Evolutionary conservation across 2,797 vertebrate genomes (phyloP), one percentile per base, ranked within the genome.

Genomic region (Arnoldichthys spilopterus): DNA sequence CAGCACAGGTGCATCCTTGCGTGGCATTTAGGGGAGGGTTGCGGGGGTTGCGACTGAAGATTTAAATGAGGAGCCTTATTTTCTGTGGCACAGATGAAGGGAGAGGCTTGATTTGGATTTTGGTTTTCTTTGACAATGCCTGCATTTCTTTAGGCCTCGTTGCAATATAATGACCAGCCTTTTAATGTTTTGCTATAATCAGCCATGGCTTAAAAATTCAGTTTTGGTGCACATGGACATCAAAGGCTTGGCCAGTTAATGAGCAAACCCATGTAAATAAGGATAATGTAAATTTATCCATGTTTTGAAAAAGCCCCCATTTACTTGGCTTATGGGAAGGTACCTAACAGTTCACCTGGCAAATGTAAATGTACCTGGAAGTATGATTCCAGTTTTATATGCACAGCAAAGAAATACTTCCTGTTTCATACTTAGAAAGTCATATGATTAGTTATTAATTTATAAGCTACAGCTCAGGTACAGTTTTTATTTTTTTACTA

Each of bases 1-100:
- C 89, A 84, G 90, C 90, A 93, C 94, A 94, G 94, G 93, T 94
- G 93, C 92, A 93, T 94, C 93, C 94, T 92, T 81, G 90, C 90
- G 81, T 88, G 90, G 93, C 90, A 90, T 91, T 91, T 81, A 86
- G 83, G 85, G 56, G 74, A 73, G 75, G 71, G 72, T n/a, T 67
- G 69, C 78, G 78, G 78, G 61, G 68, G 62, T 70, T 72, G 81
- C 47, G 64, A 79, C 68, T 72, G 68, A 76, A 75, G 59, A 80
- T 82, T 82, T 63, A 83, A 83, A 83, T 79, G 68, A 84, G 80
- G 77, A 83, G 80, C 72, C 72, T 82, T 83, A 78, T 85, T 77
- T 82, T 85, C 78, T 82, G 66, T 83, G 68, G 70, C 72, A 80
- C 78, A 82, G 77, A 84, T 74, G 84, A 81, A 79, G 81, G 32